Evolutionary conservation across 2,888 invertebrate species (phyloP), one percentile per base, ranked within the genome.

Genomic region (Clunio marinus): DNA sequence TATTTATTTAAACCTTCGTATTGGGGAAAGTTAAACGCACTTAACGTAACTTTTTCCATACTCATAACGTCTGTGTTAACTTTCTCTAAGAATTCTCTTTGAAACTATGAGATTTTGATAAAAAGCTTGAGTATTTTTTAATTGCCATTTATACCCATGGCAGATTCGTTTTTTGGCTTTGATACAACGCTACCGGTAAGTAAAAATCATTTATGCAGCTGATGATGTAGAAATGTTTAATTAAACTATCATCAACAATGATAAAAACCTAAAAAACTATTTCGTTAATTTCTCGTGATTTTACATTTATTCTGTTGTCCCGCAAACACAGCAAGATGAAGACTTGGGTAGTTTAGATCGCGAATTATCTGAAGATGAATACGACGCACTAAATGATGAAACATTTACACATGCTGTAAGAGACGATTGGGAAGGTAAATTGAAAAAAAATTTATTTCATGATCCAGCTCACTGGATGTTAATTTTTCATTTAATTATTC

Each of bases 351-450:
- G 82, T 51, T 86, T 85, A 70, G 75, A 76, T 65, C 81, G 82
- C 25, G 84, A 82, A 71, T 82, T 82, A 69, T 85, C 86, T 2
- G 90, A 89, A 74, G 92, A 91, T 71, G 92, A 92, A 75, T 93
- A 93, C 78, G 93, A 95, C 81, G 93, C 93, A 1, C 84, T 93
- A 71, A 95, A 95, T 74, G 91, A 94, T 79, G 94, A 94, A 79
- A 95, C 95, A 0, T 95, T 95, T 77, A 94, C 94, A 25, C 86
- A 86, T 65, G 88, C 86, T 71, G 87, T 86, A 75, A 81, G 85
- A 70, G 86, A 84, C 15, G 88, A 88, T 74, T 88, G 88, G 88
- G 88, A 88, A 74, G 82, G 85, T 72, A 85, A 28, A 15, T n/a
- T 84, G 71, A 88, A 88, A 76, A 87, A 88, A 75, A 84, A 86